phyloP scores from a whole-genome alignment of 2,888 invertebrate genomes.

The Ptilodon capucinus region DNA sequence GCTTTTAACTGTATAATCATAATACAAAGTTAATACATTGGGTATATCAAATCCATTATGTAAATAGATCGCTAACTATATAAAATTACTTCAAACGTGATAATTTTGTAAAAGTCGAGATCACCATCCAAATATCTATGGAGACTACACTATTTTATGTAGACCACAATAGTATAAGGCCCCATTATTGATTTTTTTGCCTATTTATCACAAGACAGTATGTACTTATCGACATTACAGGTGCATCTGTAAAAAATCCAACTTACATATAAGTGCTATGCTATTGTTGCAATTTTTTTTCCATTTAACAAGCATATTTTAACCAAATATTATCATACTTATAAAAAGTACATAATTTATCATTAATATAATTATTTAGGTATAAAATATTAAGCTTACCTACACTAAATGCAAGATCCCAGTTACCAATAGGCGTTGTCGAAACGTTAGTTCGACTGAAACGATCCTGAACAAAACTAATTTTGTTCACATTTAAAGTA shows the following conservation, averaged over 20 bases:
- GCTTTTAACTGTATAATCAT: background rate
- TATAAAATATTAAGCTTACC: constrained; percentile 29
- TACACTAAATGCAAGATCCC: constrained; percentile 44
- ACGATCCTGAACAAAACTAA: constrained; percentile 6
- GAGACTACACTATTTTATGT: constrained; percentile 15
- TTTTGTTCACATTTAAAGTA: constrained; percentile 15
- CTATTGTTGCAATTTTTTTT: constrained; percentile 11
- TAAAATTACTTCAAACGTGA: constrained; percentile 11
- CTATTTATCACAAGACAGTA: constrained; percentile 28
- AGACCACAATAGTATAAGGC: constrained; percentile 29
- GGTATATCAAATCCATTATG: background rate
- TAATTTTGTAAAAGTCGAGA: constrained; percentile 15
- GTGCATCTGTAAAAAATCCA: constrained; percentile 25
- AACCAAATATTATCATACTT: constrained; percentile 13
- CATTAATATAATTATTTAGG: constrained; percentile 11
- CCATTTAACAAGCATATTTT: constrained; percentile 1
- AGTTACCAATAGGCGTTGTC: constrained; percentile 21
- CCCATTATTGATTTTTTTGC: constrained; percentile 27
- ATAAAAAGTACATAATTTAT: constrained; percentile 7
- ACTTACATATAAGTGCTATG: constrained; percentile 18
- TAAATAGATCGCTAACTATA: background rate
- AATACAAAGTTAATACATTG: background rate
- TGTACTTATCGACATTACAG: constrained; percentile 27
- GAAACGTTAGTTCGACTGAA: constrained; percentile 9
- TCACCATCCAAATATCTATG: constrained; percentile 1